phyloP scores from a whole-genome alignment of 2,888 invertebrate genomes.

The Eubasilissa splendida region DNA sequence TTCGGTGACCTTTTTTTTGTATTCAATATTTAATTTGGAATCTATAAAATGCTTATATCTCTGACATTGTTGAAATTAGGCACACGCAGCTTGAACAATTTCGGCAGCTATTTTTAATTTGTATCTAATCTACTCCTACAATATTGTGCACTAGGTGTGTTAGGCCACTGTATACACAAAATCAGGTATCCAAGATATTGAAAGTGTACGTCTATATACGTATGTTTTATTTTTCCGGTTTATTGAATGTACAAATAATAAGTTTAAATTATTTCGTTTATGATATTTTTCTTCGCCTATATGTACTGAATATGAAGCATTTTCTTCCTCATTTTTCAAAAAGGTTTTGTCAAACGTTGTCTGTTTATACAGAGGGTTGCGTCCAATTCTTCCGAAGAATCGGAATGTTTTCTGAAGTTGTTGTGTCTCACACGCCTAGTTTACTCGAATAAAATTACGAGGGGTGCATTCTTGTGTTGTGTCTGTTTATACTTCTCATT shows the following conservation, averaged over 20 bases:
- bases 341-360: not conserved
- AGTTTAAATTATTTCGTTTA: too few relatives aligned
- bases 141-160: not conserved
- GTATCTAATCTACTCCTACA: not conserved
- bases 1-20: too few relatives aligned
- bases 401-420: conserved; percentile 16
- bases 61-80: too few relatives aligned
- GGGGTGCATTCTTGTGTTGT: not conserved
- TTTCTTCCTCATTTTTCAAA: conserved; percentile 11
- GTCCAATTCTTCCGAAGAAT: not conserved
- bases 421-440: conserved; percentile 10
- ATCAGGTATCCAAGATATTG: too few relatives aligned
- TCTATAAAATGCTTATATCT: too few relatives aligned
- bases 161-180: not conserved
- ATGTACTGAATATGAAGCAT: not conserved
- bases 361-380: conserved; percentile 29
- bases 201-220: too few relatives aligned
- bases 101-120: not conserved
- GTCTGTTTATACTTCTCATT: too few relatives aligned
- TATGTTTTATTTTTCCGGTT: too few relatives aligned
- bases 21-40: too few relatives aligned
- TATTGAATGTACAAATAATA: too few relatives aligned
- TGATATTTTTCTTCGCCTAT: not conserved
- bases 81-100: too few relatives aligned
- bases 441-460: conserved; percentile 5